A percentile compares a stretch with the other conserved stretches of the same genome.
Evolutionary conservation across 2,888 invertebrate genomes (phyloP).

Genomic region (Lissocephala sabroskyi): DNA sequence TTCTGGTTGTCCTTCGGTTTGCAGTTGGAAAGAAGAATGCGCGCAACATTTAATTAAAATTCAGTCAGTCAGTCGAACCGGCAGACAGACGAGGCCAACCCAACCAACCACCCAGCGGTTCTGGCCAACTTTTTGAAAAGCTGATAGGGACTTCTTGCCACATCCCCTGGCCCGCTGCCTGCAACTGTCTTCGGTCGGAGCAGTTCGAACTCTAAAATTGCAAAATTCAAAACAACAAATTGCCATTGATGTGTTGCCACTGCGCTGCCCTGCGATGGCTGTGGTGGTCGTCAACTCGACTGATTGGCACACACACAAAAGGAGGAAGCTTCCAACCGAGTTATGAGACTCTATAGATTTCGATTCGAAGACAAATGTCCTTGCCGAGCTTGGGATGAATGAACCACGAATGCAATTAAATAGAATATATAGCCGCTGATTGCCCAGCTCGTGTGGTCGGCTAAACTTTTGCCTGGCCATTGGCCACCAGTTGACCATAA

Average conservation of each 20-base stretch:
- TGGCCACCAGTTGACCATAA: conserved; percentile 38
- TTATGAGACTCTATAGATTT: neutral
- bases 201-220: conserved; percentile 50
- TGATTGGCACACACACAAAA: conserved; percentile 41
- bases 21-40: conserved; percentile 22
- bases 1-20: neutral
- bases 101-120: neutral
- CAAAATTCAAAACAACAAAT: conserved; percentile 61
- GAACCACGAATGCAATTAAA: conserved; percentile 57
- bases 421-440: conserved; percentile 54
- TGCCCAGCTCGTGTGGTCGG: conserved; percentile 4
- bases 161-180: no score
- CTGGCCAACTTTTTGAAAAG: neutral
- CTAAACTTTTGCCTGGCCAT: neutral
- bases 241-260: conserved; percentile 17
- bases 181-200: no score
- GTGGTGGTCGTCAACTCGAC: conserved; percentile 53
- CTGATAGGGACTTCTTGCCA: no score
- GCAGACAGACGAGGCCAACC: neutral
- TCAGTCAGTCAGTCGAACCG: conserved; percentile 22
- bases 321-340: neutral
- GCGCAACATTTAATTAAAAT: conserved; percentile 51
- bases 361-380: conserved; percentile 45
- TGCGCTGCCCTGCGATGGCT: conserved; percentile 20
- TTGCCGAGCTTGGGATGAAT: conserved; percentile 17